Evolutionary conservation across 2,113 vertebrate species (phyloP), one percentile per base, ranked within the genome.

Genomic region (Agelaius phoeniceus): DNA sequence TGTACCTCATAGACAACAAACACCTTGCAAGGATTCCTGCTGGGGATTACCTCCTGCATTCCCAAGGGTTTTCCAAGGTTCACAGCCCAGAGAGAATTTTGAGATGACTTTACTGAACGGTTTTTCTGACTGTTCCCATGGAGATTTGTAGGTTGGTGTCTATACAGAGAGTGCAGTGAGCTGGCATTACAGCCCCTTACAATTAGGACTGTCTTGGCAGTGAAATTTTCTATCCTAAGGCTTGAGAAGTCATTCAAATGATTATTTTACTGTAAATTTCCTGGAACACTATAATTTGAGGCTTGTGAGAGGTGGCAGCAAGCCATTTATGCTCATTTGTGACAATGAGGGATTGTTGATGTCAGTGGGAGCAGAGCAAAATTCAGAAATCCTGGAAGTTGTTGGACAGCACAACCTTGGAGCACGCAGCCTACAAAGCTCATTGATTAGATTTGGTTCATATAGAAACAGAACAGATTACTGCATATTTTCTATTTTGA

Each of bases 401-500:
- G 13, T 63, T 63, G 73, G 21, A 27, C 33, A 86, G 24, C 39
- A 90, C n/a, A 95, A 0, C 33, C 48, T 71, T 67, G 22, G 43
- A 71, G 33, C 52, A 35, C 48, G 90, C 72, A 84, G 19, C 22
- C 55, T 59, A 91, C 52, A 93, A 86, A 80, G 79, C 10, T 90
- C 75, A 84, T 94, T 86, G 83, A 78, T 80, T 90, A 76, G 46
- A 86, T 80, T 81, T 85, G 39, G 7, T 74, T 94, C 65, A 52
- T 95, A 23, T 19, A 81, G 79, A 92, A 91, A 93, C 61, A 88
- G 87, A 90, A 80, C 33, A 90, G 77, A 90, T 71, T 86, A 55
- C 79, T 67, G 46, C 37, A 69, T 88, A 55, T 80, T 92, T 95
- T 93, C 90, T 95, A 92, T 95, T 94, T 78, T 55, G 43, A 88